Conservation (phyloP, 2,113 vertebrate species). For the Mus pahari region DNA sequence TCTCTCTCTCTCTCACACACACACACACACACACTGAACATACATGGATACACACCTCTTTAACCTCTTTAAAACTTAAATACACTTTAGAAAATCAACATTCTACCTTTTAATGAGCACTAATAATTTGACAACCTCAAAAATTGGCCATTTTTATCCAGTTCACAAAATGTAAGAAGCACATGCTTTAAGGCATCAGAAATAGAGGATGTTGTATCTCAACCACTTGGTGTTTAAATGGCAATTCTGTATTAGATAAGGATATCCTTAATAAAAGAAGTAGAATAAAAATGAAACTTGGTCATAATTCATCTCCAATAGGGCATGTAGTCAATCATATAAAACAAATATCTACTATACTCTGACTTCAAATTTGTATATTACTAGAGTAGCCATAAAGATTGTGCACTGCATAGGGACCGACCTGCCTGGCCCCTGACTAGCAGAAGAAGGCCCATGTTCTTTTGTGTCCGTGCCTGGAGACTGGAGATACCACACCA, state of each 20-base stretch:
- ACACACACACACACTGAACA: neutral
- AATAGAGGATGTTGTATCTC: neutral
- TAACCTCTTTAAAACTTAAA: neutral
- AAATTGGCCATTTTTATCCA: neutral
- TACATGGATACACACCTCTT: neutral
- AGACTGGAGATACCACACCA: neutral
- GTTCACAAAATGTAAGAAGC: neutral
- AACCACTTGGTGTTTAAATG: neutral
- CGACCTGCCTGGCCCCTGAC: neutral
- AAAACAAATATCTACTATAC: neutral
- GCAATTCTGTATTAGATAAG: neutral
- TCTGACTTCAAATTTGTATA: conserved; percentile 15
- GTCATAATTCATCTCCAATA: conserved; percentile 8
- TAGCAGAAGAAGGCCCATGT: neutral
- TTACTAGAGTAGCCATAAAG: conserved; percentile 26
- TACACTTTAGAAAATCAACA: conserved; percentile 27
- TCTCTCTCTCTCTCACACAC: too few relatives aligned
- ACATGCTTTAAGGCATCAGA: neutral
- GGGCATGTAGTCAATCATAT: neutral
- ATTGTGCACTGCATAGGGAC: neutral
- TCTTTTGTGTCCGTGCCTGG: neutral
- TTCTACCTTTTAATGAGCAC: conserved; percentile 15
- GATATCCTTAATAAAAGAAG: neutral
- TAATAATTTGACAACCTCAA: neutral
- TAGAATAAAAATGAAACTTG: neutral